Evolutionary conservation across 2,113 vertebrate genomes (phyloP).

Genomic region (Hippocampus abdominalis): DNA sequence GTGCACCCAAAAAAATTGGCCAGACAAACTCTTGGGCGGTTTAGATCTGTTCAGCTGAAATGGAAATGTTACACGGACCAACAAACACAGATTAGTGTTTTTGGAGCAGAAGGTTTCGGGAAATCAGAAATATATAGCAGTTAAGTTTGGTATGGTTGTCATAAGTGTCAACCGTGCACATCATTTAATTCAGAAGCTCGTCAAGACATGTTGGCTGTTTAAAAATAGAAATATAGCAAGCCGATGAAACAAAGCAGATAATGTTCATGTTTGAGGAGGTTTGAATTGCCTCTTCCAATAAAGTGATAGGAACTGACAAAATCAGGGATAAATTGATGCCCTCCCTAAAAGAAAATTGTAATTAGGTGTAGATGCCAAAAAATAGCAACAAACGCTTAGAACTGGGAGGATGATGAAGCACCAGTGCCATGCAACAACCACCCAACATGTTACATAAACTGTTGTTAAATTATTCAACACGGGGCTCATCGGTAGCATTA

Average conservation of each 20-base stretch:
- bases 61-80: conserved; percentile 3
- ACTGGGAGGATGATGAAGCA: neutral
- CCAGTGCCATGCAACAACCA: neutral
- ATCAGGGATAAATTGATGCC: neutral
- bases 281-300: neutral
- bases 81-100: conserved; percentile 3
- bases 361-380: neutral
- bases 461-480: neutral
- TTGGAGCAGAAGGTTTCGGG: conserved; percentile 1
- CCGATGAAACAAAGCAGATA: neutral
- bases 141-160: neutral
- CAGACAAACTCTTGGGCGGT: conserved; percentile 2
- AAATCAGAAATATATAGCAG: conserved; percentile 2
- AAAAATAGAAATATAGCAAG: neutral
- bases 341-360: neutral
- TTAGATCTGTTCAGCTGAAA: conserved; percentile 2
- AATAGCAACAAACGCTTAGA: neutral
- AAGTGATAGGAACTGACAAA: neutral
- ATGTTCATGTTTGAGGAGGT: neutral
- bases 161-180: neutral
- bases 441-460: neutral
- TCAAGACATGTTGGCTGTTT: neutral
- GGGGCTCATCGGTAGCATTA: neutral
- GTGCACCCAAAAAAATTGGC: neutral
- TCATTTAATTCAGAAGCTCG: neutral